A percentile compares a stretch with the other conserved stretches of the same genome.
Evolutionary conservation across 1,140 invertebrate genomes (phyloP).

Genomic region (Globodera ellingtonae): DNA sequence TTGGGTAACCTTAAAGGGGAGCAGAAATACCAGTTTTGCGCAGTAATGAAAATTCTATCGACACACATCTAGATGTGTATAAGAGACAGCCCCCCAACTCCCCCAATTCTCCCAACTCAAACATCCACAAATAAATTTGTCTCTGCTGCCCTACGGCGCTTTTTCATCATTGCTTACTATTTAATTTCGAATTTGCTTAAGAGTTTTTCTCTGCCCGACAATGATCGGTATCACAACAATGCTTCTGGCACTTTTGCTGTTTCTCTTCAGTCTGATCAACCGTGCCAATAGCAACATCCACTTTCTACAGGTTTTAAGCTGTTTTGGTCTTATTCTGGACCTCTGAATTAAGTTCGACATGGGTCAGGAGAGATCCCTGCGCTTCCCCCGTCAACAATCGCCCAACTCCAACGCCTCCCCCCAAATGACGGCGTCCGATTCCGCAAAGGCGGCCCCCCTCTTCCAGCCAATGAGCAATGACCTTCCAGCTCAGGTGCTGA

Average conservation of each 20-base stretch:
- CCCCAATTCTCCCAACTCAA: neutral
- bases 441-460: conserved; percentile 19
- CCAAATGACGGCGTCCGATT: neutral
- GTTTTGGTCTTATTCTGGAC: neutral
- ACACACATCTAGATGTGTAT: too few relatives aligned
- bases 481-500: neutral
- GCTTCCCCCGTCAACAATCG: conserved; percentile 15
- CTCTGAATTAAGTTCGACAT: conserved; percentile 12
- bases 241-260: neutral
- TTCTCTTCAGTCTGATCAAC: neutral
- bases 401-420: neutral
- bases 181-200: neutral
- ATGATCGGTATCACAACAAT: neutral
- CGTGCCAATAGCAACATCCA: neutral
- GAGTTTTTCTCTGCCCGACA: neutral
- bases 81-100: too few relatives aligned
- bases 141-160: neutral
- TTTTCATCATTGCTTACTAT: neutral
- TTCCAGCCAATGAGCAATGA: conserved; percentile 40
- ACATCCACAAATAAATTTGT: neutral
- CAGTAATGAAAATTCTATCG: too few relatives aligned
- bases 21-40: too few relatives aligned
- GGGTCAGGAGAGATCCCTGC: conserved; percentile 11
- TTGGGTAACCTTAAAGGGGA: too few relatives aligned
- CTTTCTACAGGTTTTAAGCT: conserved; percentile 7